phyloP scores from a whole-genome alignment of 92 coral and sea anemone genomes.

The Pocillopora grandis region DNA sequence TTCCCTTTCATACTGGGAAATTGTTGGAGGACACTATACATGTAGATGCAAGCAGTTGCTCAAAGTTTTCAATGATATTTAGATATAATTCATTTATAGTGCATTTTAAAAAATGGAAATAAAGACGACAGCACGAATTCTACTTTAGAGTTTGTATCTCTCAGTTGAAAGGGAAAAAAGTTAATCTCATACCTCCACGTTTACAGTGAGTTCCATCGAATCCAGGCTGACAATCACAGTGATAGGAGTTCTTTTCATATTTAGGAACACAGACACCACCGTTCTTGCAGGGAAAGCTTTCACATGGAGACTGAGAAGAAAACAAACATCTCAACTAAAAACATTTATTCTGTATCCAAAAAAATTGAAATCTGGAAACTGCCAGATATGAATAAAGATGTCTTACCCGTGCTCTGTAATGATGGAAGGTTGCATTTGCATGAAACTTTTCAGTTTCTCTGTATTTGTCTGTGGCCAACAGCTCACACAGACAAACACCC shows the following conservation, averaged over 20 bases:
- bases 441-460: slow-evolving; percentile 1
- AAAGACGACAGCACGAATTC: too few species aligned
- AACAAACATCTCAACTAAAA: not conserved
- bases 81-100: too few species aligned
- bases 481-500: slow-evolving; percentile 26
- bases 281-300: slow-evolving; percentile 8
- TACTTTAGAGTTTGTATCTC: too few species aligned
- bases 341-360: not conserved
- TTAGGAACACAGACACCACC: slow-evolving; percentile 24
- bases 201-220: slow-evolving; percentile 11
- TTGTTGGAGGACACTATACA: too few species aligned
- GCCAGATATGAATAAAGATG: too few species aligned
- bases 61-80: too few species aligned
- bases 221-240: slow-evolving; percentile 26
- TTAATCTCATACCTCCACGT: not conserved
- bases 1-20: too few species aligned
- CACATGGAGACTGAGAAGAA: slow-evolving; percentile 12
- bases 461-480: slow-evolving; percentile 29
- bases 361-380: not conserved
- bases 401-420: slow-evolving; percentile 19
- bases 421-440: slow-evolving; percentile 29
- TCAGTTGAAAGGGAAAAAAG: too few species aligned
- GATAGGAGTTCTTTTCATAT: slow-evolving; percentile 15
- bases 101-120: too few species aligned
- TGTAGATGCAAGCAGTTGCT: too few species aligned